These are phyloP conservation scores for Melanocharis versteri DNA, from an alignment of 2,113 vertebrate species.

Conservation along the genomic window DNA sequence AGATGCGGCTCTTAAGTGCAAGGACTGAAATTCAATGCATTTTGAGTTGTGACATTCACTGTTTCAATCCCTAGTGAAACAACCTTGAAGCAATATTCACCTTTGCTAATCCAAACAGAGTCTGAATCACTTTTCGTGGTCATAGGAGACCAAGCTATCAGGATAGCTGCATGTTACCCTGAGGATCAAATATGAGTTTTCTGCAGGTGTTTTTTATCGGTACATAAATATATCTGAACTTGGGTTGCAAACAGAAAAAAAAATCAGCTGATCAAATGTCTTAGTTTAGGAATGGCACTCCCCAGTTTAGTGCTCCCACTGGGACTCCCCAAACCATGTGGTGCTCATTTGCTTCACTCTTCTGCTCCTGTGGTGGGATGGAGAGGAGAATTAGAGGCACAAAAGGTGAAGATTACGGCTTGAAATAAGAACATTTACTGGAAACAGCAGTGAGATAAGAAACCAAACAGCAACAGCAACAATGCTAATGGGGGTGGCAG, in stretches of 20 bases:
- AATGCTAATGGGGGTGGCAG: rapidly evolving
- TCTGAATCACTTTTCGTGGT: not conserved
- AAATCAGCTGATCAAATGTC: not conserved
- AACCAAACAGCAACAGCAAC: not conserved
- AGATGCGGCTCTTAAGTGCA: not conserved
- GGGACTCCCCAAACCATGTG: not conserved
- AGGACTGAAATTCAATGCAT: not conserved
- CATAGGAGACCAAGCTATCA: not conserved
- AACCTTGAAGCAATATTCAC: not conserved
- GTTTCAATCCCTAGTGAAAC: not conserved
- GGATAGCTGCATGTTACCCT: not conserved
- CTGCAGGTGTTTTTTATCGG: not conserved
- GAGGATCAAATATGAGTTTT: not conserved
- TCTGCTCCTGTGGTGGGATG: not conserved
- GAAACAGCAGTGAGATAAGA: not conserved
- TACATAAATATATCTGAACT: not conserved
- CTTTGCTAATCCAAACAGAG: not conserved
- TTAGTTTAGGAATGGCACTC: not conserved
- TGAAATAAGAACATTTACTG: not conserved
- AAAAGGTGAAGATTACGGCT: not conserved
- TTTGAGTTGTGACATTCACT: not conserved
- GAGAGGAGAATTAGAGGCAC: not conserved
- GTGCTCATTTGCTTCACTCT: not conserved
- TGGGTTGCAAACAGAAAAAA: not conserved
- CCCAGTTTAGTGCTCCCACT: not conserved